These are phyloP conservation scores for Siniperca undulata DNA, from an alignment of 2,797 vertebrate genomes.

Conservation along the genomic window DNA sequence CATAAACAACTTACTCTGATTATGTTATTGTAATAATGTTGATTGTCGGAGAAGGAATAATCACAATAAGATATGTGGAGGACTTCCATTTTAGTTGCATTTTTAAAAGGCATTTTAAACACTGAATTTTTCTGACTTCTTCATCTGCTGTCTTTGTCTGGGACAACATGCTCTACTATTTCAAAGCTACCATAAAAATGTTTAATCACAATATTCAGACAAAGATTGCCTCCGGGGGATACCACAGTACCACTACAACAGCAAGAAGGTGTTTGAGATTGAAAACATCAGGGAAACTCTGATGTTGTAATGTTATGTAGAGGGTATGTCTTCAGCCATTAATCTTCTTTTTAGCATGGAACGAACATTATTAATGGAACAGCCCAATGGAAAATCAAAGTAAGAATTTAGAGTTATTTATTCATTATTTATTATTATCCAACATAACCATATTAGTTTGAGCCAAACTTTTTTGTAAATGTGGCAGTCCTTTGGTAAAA, in stretches of 20 bases:
- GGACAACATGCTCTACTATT: background rate
- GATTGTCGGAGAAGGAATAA: background rate
- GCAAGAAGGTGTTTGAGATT: background rate
- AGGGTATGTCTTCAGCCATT: background rate
- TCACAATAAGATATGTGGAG: background rate
- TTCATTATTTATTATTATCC: background rate
- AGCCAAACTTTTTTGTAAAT: background rate
- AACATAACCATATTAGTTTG: background rate
- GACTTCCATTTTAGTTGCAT: background rate
- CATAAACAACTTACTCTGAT: too few relatives aligned
- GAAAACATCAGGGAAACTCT: background rate
- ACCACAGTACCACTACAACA: background rate
- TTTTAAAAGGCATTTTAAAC: background rate
- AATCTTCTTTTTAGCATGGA: background rate
- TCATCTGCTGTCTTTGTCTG: background rate
- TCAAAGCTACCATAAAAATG: background rate
- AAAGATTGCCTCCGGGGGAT: background rate
- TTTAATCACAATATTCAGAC: background rate
- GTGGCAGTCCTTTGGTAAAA: background rate
- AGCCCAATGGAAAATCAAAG: background rate
- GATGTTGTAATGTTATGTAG: background rate
- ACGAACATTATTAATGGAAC: background rate
- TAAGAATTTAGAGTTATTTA: slow-evolving; percentile 7
- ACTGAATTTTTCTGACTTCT: background rate
- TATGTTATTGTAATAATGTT: too few relatives aligned